phyloP scores from a whole-genome alignment of 1,140 invertebrate genomes.

The Portunus trituberculatus region DNA sequence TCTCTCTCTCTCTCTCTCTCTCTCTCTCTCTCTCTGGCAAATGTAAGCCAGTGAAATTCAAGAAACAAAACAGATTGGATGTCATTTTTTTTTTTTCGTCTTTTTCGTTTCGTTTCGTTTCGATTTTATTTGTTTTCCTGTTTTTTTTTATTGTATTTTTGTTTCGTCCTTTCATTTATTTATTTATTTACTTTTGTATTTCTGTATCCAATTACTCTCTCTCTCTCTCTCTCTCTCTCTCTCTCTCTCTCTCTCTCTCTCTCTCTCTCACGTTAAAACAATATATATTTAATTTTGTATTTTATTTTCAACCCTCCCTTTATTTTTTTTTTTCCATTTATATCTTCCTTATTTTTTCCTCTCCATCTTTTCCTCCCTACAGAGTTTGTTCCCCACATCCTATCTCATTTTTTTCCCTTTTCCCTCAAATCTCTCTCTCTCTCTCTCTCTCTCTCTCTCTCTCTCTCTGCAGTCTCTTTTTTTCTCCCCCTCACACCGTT shows the following conservation, averaged over 20 bases:
- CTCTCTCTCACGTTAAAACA: neutral
- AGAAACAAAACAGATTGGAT: no score
- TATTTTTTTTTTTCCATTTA: neutral
- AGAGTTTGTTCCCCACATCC: neutral
- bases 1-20: conserved; percentile 17
- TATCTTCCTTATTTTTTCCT: neutral
- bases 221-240: neutral
- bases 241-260: neutral
- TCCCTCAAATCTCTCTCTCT: neutral
- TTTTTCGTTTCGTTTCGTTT: neutral
- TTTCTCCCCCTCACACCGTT: neutral
- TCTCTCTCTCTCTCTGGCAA: neutral
- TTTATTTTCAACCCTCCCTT: no score
- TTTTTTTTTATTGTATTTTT: neutral
- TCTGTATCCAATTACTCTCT: neutral
- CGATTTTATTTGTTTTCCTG: neutral
- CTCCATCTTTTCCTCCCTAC: neutral
- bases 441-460: neutral
- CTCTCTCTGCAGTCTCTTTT: neutral
- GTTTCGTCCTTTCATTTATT: neutral
- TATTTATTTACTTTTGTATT: neutral
- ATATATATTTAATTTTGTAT: neutral
- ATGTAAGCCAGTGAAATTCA: no score
- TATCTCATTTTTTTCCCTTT: neutral
- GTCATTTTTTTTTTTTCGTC: neutral